Evolutionary conservation across 1,140 invertebrate species (phyloP).

Genomic region (Charaxes varanes): DNA sequence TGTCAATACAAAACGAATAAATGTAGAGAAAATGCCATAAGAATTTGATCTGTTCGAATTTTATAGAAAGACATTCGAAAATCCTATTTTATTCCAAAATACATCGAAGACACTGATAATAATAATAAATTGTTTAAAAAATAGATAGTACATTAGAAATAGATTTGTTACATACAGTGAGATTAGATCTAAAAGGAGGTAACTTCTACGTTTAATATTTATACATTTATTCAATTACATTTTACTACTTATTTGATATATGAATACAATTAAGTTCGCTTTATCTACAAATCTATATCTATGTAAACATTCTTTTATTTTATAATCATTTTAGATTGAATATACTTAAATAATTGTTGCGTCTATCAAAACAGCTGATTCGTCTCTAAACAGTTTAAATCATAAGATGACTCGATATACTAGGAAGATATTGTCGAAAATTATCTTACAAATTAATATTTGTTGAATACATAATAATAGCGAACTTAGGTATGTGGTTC

Average conservation of each 20-base stretch:
- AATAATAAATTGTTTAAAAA: conserved; percentile 44
- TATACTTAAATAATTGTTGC: conserved; percentile 14
- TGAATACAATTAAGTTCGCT: conserved; percentile 43
- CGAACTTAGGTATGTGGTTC: no score
- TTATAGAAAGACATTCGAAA: conserved; percentile 15
- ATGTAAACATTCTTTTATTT: conserved; percentile 27
- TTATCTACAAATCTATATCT: conserved; percentile 51
- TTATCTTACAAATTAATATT: no score
- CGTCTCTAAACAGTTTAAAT: no score
- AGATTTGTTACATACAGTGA: conserved; percentile 36
- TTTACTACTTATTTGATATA: conserved; percentile 45
- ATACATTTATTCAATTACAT: conserved; percentile 51
- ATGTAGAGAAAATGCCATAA: conserved; percentile 5
- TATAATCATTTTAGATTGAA: conserved; percentile 3
- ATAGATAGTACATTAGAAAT: conserved; percentile 35
- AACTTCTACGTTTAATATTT: conserved; percentile 54
- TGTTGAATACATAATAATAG: no score
- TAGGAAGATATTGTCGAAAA: no score
- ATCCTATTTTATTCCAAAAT: conserved; percentile 30
- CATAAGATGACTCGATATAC: no score
- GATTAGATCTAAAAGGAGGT: conserved; percentile 46
- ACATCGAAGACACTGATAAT: conserved; percentile 24
- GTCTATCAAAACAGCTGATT: no score
- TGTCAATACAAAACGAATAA: conserved; percentile 10
- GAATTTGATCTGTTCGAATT: conserved; percentile 3